phyloP scores from a whole-genome alignment of 1,140 invertebrate genomes.

The Brachionus plicatilis region DNA sequence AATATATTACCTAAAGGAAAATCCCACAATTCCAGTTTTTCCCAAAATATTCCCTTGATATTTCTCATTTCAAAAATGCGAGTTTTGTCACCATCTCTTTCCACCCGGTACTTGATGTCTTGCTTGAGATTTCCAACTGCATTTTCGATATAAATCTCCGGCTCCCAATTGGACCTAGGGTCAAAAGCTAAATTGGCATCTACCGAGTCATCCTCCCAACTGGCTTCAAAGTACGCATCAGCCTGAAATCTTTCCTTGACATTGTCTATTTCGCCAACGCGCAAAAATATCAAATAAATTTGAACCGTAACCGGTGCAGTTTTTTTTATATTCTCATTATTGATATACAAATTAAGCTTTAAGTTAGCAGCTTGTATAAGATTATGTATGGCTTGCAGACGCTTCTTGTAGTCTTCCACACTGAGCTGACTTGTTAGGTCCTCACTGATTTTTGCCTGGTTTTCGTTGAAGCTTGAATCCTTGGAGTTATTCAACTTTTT shows the following conservation, averaged over 20 bases:
- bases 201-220: slow-evolving; percentile 26
- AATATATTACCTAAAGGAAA: slow-evolving; percentile 24
- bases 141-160: slow-evolving; percentile 36
- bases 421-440: neutral
- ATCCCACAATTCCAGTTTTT: slow-evolving; percentile 28
- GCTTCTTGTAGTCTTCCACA: neutral
- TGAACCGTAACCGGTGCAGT: slow-evolving; percentile 2
- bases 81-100: neutral
- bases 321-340: slow-evolving; percentile 38
- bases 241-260: slow-evolving; percentile 39
- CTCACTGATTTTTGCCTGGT: neutral
- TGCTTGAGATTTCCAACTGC: slow-evolving; percentile 36
- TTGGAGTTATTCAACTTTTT: neutral
- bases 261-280: slow-evolving; percentile 39
- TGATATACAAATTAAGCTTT: slow-evolving; percentile 36
- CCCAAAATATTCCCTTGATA: slow-evolving; percentile 40
- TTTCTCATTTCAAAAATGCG: slow-evolving; percentile 24
- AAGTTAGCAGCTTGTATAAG: slow-evolving; percentile 12
- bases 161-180: slow-evolving; percentile 13
- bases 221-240: slow-evolving; percentile 16
- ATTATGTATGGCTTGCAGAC: neutral
- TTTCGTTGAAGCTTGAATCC: neutral
- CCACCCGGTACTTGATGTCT: slow-evolving; percentile 1
- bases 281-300: slow-evolving; percentile 25
- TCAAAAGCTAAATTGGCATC: neutral